Conservation (phyloP, 2,888 invertebrate genomes). For the Cerastis rubricosa region DNA sequence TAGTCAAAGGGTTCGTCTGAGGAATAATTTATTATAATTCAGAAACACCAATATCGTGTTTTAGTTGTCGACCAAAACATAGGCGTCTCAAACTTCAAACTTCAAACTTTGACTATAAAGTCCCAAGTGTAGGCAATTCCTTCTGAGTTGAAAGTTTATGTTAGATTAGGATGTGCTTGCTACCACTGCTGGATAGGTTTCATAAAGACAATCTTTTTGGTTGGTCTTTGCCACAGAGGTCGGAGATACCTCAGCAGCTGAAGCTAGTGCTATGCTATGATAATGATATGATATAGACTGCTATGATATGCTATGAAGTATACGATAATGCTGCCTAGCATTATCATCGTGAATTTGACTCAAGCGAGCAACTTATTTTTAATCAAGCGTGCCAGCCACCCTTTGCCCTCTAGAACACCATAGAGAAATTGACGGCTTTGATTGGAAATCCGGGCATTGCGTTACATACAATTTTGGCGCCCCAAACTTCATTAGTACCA, state of each 20-base stretch:
- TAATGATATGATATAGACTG: too few species aligned
- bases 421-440: neutral
- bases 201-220: neutral
- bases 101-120: neutral
- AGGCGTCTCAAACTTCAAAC: neutral
- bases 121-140: neutral
- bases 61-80: neutral
- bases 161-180: neutral
- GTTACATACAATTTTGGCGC: neutral
- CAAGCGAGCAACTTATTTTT: too few species aligned
- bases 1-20: neutral
- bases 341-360: neutral
- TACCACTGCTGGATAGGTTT: neutral
- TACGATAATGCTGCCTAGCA: too few species aligned
- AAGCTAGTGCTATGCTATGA: too few species aligned
- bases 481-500: neutral
- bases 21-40: neutral
- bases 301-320: too few species aligned
- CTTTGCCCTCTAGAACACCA: neutral
- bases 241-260: neutral
- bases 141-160: neutral
- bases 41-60: neutral
- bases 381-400: neutral
- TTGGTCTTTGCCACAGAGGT: neutral
- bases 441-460: neutral